Percentiles rank a stretch among this genome's conserved stretches.
Conservation (phyloP, 1,140 invertebrate genomes). For the Leucophenga varia region DNA sequence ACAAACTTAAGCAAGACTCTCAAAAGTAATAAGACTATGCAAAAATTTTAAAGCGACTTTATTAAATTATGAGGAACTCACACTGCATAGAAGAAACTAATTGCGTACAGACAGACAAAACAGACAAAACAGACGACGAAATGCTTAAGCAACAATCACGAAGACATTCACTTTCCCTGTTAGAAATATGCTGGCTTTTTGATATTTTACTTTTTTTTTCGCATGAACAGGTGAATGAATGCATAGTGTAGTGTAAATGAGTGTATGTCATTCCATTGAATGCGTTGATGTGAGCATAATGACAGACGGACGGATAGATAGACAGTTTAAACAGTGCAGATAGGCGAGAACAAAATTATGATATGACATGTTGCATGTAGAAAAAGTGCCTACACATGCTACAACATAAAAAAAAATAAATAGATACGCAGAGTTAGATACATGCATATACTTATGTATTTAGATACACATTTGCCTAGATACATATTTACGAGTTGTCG, state of each 20-base stretch:
- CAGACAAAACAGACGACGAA: conserved; percentile 3
- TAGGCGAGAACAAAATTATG: conserved; percentile 30
- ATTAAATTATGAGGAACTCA: too few species aligned
- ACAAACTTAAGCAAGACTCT: conserved; percentile 14
- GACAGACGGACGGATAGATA: too few species aligned
- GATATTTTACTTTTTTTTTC: conserved; percentile 14
- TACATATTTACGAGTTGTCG: too few species aligned
- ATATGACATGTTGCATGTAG: conserved; percentile 22
- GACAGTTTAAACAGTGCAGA: too few species aligned
- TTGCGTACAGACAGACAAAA: conserved; percentile 5
- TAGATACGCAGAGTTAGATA: too few species aligned
- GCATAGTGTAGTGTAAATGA: too few species aligned
- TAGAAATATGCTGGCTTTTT: conserved; percentile 17
- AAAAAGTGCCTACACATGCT: too few species aligned
- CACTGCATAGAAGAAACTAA: too few species aligned
- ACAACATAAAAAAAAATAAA: too few species aligned
- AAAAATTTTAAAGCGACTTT: too few species aligned
- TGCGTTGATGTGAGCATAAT: too few species aligned
- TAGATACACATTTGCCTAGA: conserved; percentile 3
- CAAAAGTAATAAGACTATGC: neutral
- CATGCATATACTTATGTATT: conserved; percentile 18
- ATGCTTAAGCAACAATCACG: conserved; percentile 8
- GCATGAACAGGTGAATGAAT: neutral
- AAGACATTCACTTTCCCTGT: conserved; percentile 37
- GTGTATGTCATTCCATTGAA: too few species aligned